Conservation (phyloP, 2,113 vertebrate species). For the Platichthys flesus region DNA sequence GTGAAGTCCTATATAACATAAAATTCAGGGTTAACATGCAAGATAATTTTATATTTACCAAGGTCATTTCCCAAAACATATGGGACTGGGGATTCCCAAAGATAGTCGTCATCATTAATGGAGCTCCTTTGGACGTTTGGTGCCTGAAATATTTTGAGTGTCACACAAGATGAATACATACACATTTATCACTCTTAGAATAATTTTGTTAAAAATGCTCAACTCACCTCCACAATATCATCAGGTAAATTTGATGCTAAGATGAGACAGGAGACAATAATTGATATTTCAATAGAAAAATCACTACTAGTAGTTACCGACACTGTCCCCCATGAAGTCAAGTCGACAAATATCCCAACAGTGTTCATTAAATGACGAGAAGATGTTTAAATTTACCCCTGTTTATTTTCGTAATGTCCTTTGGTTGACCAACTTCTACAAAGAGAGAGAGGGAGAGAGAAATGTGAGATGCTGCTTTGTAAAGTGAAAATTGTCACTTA, state of each 20-base stretch:
- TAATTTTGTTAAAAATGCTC: fast-evolving
- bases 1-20: not conserved
- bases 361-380: not conserved
- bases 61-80: slow-evolving; percentile 45
- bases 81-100: slow-evolving; percentile 43
- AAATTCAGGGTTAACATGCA: not conserved
- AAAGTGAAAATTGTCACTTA: not conserved
- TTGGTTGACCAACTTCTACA: slow-evolving; percentile 7
- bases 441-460: not conserved
- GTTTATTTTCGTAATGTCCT: slow-evolving; percentile 38
- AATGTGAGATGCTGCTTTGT: not conserved
- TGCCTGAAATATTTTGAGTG: not conserved
- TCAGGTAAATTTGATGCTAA: not conserved
- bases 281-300: too few species aligned
- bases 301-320: too few species aligned
- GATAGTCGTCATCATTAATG: fast-evolving
- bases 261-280: fast-evolving
- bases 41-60: slow-evolving; percentile 36
- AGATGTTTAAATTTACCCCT: slow-evolving; percentile 38
- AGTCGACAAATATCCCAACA: not conserved
- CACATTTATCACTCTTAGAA: not conserved
- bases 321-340: not conserved
- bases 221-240: slow-evolving; percentile 59
- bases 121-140: slow-evolving; percentile 14
- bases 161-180: fast-evolving